These are phyloP conservation scores for Germaria angustata DNA, from an alignment of 2,888 invertebrate genomes.

Conservation along the genomic window DNA sequence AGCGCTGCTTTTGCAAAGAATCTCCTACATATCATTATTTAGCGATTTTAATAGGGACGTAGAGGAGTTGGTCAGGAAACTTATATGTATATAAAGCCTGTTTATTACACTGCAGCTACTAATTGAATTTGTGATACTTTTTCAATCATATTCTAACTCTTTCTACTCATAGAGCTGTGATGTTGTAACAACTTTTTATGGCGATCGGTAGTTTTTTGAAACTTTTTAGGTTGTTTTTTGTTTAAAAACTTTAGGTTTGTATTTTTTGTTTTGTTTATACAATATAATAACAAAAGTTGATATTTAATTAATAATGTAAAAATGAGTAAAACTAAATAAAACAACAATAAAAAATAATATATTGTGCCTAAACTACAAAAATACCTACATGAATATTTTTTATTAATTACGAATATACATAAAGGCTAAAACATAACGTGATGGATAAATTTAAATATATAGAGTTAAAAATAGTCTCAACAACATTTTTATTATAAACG, in stretches of 20 bases:
- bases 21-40: conserved; percentile 70
- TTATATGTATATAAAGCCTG: conserved; percentile 57
- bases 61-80: conserved; percentile 57
- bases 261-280: conserved; percentile 71
- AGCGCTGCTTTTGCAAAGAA: conserved; percentile 70
- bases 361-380: conserved; percentile 25
- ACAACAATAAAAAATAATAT: conserved; percentile 60
- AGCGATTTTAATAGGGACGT: conserved; percentile 63
- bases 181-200: conserved; percentile 63
- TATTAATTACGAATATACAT: not conserved
- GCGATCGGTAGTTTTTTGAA: conserved; percentile 66
- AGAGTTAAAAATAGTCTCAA: not conserved
- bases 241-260: conserved; percentile 66
- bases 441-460: not conserved
- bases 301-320: conserved; percentile 76
- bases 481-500: not conserved
- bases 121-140: conserved; percentile 64
- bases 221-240: conserved; percentile 68
- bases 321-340: conserved; percentile 69
- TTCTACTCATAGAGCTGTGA: conserved; percentile 58
- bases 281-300: conserved; percentile 78
- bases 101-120: conserved; percentile 60
- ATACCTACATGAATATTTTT: conserved; percentile 10
- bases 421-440: conserved; percentile 14
- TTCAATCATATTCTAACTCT: conserved; percentile 66